These are phyloP conservation scores for Penaeus monodon DNA, from an alignment of 2,888 invertebrate genomes.

Conservation along the genomic window DNA sequence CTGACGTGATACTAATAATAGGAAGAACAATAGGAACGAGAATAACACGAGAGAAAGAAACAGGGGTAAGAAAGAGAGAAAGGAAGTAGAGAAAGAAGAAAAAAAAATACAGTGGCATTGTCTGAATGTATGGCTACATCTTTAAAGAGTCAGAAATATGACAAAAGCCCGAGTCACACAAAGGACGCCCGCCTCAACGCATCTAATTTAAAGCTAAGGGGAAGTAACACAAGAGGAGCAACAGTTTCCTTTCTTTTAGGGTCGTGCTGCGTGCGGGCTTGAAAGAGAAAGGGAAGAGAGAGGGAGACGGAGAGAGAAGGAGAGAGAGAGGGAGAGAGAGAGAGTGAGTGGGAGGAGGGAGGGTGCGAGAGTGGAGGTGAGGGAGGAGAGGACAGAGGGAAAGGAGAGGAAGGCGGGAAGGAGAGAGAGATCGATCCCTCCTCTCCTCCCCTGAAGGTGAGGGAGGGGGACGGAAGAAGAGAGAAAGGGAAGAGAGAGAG, in stretches of 20 bases:
- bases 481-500: background rate
- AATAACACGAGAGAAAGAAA: background rate
- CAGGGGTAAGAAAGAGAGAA: background rate
- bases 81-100: background rate
- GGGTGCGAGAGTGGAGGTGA: background rate
- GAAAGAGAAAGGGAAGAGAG: slow-evolving; percentile 3
- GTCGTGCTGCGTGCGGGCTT: background rate
- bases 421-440: background rate
- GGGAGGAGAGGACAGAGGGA: background rate
- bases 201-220: no score
- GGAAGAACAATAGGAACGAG: no score
- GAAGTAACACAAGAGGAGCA: no score
- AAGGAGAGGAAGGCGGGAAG: background rate
- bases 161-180: no score
- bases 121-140: no score
- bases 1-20: no score
- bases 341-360: no score
- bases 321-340: background rate
- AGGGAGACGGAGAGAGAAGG: background rate
- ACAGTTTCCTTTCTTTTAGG: no score
- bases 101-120: no score
- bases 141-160: no score
- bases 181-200: no score
- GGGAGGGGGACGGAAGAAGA: background rate
- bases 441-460: no score